phyloP scores from a whole-genome alignment of 92 coral and sea anemone genomes.

The Umimayanthus kanabou region DNA sequence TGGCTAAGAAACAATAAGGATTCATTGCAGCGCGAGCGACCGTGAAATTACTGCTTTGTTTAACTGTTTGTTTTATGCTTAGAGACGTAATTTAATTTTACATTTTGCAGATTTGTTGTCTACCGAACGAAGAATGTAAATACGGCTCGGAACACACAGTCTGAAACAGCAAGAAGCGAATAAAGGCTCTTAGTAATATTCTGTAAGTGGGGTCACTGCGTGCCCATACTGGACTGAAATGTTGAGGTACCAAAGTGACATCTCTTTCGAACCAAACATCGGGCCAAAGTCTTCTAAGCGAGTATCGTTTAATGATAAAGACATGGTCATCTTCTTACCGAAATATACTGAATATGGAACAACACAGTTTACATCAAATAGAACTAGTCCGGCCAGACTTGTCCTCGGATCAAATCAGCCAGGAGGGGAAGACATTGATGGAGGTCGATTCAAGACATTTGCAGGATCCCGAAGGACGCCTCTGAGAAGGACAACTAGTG shows the following conservation, averaged over 20 bases:
- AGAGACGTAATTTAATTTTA: slow-evolving; percentile 16
- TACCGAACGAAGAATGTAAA: slow-evolving; percentile 15
- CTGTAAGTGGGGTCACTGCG: not conserved
- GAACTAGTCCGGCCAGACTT: slow-evolving; percentile 3
- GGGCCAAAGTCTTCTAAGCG: slow-evolving; percentile 29
- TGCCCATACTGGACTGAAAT: not conserved
- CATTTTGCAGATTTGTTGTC: slow-evolving; percentile 31
- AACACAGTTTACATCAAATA: slow-evolving; percentile 10
- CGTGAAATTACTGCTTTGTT: slow-evolving; percentile 25
- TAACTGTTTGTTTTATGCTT: slow-evolving; percentile 25
- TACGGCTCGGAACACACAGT: not conserved
- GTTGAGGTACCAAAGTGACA: slow-evolving; percentile 14
- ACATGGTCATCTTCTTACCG: slow-evolving; percentile 26
- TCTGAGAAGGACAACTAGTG: not conserved
- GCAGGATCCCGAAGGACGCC: not conserved
- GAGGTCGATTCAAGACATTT: not conserved
- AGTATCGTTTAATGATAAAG: slow-evolving; percentile 33
- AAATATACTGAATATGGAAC: slow-evolving; percentile 1
- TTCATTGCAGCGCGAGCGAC: not conserved
- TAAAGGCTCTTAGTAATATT: not conserved
- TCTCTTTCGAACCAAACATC: slow-evolving; percentile 14
- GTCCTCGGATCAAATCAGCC: slow-evolving; percentile 6
- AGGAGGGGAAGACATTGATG: not conserved
- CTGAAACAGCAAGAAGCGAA: not conserved
- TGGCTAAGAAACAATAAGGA: slow-evolving; percentile 5